phyloP scores from a whole-genome alignment of 1,140 invertebrate species.

The Drosophila oshimai region DNA sequence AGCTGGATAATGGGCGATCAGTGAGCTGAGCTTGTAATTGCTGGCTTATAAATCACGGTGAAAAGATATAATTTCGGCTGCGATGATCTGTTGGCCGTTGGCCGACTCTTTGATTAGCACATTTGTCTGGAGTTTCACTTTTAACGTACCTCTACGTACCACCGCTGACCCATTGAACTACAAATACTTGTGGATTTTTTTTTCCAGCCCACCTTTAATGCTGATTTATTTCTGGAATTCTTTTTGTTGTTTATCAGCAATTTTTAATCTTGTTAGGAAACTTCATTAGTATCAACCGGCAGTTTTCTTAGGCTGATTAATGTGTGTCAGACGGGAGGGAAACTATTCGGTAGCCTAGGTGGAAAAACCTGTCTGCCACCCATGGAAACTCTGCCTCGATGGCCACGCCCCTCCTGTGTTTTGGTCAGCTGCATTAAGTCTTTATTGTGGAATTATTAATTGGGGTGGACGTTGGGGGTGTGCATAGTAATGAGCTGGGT shows the following conservation, averaged over 20 bases:
- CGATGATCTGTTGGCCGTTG: slow-evolving; percentile 48
- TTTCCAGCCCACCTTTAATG: slow-evolving; percentile 3
- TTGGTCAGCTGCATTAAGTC: slow-evolving; percentile 66
- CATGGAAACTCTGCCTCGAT: slow-evolving; percentile 4
- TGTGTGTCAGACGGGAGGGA: slow-evolving; percentile 53
- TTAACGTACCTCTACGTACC: slow-evolving; percentile 6
- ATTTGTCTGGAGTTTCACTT: slow-evolving; percentile 76
- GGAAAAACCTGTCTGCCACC: slow-evolving; percentile 40
- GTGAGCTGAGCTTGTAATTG: slow-evolving; percentile 66
- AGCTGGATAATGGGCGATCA: slow-evolving; percentile 66
- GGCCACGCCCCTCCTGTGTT: slow-evolving; percentile 64
- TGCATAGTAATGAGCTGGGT: slow-evolving; percentile 32
- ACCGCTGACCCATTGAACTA: slow-evolving; percentile 70
- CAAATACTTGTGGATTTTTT: slow-evolving; percentile 1
- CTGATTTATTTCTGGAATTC: slow-evolving; percentile 28
- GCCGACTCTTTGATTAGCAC: slow-evolving; percentile 62
- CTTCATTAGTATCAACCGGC: slow-evolving; percentile 76
- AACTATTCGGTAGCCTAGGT: slow-evolving; percentile 46
- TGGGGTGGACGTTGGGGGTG: slow-evolving; percentile 55
- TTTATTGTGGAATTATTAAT: slow-evolving; percentile 64
- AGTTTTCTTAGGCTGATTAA: slow-evolving; percentile 60
- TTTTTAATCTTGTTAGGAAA: slow-evolving; percentile 71
- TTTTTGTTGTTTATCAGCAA: slow-evolving; percentile 49
- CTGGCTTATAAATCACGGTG: slow-evolving; percentile 70
- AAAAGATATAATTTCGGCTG: slow-evolving; percentile 71